Percentiles rank a stretch among this genome's conserved stretches.
These are phyloP conservation scores for Eristalis tenax DNA, from an alignment of 2,888 invertebrate genomes.

Conservation along the genomic window DNA sequence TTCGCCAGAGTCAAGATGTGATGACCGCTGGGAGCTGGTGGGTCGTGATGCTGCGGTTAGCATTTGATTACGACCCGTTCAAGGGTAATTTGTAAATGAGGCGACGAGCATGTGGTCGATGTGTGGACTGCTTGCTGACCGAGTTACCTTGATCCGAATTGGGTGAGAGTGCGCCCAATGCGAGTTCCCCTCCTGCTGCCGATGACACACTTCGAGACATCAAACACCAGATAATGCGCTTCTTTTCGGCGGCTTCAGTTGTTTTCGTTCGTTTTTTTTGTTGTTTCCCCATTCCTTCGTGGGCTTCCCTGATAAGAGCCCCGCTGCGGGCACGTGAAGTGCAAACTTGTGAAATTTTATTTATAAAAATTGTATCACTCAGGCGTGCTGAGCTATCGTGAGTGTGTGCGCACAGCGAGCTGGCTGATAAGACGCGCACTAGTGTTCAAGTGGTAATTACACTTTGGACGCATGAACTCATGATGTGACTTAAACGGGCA, in stretches of 20 bases:
- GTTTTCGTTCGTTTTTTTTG: not conserved
- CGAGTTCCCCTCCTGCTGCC: not conserved
- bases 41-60: constrained; percentile 62
- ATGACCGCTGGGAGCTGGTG: constrained; percentile 37
- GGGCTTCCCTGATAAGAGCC: constrained; percentile 16
- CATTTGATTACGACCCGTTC: constrained; percentile 45
- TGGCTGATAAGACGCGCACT: constrained; percentile 40
- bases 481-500: constrained; percentile 24
- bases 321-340: not conserved
- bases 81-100: constrained; percentile 51
- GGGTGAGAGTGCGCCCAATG: not conserved
- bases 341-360: constrained; percentile 41
- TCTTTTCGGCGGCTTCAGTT: not conserved
- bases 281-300: not conserved
- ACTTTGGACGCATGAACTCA: constrained; percentile 50
- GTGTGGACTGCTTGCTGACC: constrained; percentile 44
- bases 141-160: constrained; percentile 62
- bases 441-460: constrained; percentile 27
- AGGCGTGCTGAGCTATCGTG: not conserved
- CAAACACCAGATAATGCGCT: constrained; percentile 4
- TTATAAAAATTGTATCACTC: constrained; percentile 38
- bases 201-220: constrained; percentile 20
- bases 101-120: constrained; percentile 23
- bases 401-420: too few relatives aligned
- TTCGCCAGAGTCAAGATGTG: constrained; percentile 23